These are phyloP conservation scores for Zapornia atra DNA, from an alignment of 2,113 vertebrate genomes.

Conservation along the genomic window DNA sequence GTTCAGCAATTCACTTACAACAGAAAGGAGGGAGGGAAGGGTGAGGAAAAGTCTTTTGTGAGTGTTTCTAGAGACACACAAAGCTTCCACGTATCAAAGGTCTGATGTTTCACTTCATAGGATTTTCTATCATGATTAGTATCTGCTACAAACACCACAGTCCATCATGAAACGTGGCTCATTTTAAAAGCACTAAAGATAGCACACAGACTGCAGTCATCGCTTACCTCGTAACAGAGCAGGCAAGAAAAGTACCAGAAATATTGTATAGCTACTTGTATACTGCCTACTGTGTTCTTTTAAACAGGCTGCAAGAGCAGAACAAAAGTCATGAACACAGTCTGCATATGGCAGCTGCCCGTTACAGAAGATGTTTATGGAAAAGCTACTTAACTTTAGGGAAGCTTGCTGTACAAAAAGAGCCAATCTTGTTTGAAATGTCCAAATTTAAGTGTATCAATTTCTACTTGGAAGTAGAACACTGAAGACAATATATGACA, in stretches of 20 bases:
- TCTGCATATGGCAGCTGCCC: not conserved
- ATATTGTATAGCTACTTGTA: not conserved
- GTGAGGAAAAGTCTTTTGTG: not conserved
- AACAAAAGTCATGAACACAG: not conserved
- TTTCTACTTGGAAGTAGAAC: not conserved
- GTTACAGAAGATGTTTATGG: not conserved
- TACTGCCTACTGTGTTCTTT: not conserved
- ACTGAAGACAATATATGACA: not conserved
- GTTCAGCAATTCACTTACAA: slow-evolving; percentile 15
- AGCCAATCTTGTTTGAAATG: not conserved
- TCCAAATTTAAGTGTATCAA: not conserved
- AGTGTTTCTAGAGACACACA: not conserved
- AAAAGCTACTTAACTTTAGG: not conserved
- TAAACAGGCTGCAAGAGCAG: not conserved
- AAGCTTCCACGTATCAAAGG: not conserved
- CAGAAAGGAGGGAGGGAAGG: not conserved
- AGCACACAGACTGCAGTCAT: not conserved
- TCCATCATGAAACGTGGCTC: not conserved
- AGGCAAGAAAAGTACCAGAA: not conserved
- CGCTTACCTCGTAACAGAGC: not conserved
- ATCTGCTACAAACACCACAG: not conserved
- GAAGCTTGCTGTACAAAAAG: not conserved
- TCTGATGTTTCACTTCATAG: not conserved
- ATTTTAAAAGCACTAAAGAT: not conserved
- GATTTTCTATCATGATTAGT: not conserved